These are phyloP conservation scores for Stenichneumon culpator DNA, from an alignment of 2,888 invertebrate species.

Conservation along the genomic window DNA sequence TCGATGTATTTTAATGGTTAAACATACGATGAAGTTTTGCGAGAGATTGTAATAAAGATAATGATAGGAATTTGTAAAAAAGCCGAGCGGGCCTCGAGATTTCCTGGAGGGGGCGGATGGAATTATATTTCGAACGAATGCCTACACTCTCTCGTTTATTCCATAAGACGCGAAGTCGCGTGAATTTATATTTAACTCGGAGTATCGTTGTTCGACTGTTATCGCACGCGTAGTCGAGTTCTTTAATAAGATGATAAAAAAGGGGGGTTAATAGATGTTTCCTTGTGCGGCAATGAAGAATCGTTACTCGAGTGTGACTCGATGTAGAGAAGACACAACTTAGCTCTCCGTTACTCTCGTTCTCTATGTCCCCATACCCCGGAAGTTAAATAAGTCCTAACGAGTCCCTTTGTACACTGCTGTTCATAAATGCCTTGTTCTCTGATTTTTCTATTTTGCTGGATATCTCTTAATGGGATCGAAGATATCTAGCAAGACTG, in stretches of 20 bases:
- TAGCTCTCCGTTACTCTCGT: slow-evolving; percentile 17
- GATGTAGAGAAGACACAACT: not conserved
- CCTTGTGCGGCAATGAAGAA: not conserved
- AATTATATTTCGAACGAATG: slow-evolving; percentile 29
- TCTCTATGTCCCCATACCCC: slow-evolving; percentile 11
- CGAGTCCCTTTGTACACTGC: not conserved
- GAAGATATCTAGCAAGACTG: too few species aligned
- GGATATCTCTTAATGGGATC: too few species aligned
- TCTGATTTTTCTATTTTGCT: not conserved
- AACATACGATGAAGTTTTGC: slow-evolving; percentile 27
- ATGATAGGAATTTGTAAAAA: not conserved
- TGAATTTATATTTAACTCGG: slow-evolving; percentile 9
- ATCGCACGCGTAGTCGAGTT: not conserved
- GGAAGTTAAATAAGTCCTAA: not conserved
- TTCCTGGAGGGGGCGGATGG: slow-evolving; percentile 22
- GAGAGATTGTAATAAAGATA: slow-evolving; percentile 53
- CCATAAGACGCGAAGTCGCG: not conserved
- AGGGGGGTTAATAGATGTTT: slow-evolving; percentile 15
- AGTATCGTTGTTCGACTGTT: slow-evolving; percentile 4
- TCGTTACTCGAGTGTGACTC: slow-evolving; percentile 41
- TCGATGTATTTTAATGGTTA: slow-evolving; percentile 54
- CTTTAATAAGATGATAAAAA: slow-evolving; percentile 14
- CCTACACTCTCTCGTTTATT: slow-evolving; percentile 2
- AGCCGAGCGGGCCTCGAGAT: slow-evolving; percentile 59
- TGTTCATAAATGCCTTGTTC: not conserved